phyloP scores from a whole-genome alignment of 1,140 invertebrate species.

The Apis mellifera region Amel_HAv3.1 CM009941.2:11760501-11761000 shows the following conservation, averaged over 20 bases:
- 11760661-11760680: slow-evolving; percentile 53
- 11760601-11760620: slow-evolving; percentile 29
- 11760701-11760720: slow-evolving; percentile 42
- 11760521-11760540: slow-evolving; percentile 27
- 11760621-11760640: slow-evolving; percentile 31
- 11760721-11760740: slow-evolving; percentile 48
- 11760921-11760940: slow-evolving; percentile 53
- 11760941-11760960: slow-evolving; percentile 45
- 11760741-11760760: slow-evolving; percentile 40
- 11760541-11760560: not conserved
- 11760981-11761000: slow-evolving; percentile 16
- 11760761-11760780: slow-evolving; percentile 50
- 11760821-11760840: slow-evolving; percentile 63
- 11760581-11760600: slow-evolving; percentile 11
- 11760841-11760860: slow-evolving; percentile 50
- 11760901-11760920: slow-evolving; percentile 36
- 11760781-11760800: slow-evolving; percentile 68
- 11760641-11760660: slow-evolving; percentile 46
- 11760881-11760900: slow-evolving; percentile 36
- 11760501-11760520: slow-evolving; percentile 16
- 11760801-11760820: slow-evolving; percentile 20
- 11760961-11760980: slow-evolving; percentile 21
- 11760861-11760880: slow-evolving; percentile 54
- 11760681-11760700: slow-evolving; percentile 52
- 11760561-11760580: not conserved